Evolutionary conservation across 2,797 vertebrate species (phyloP), one percentile per base, ranked within the genome.

Genomic region (Astyanax mexicanus): DNA sequence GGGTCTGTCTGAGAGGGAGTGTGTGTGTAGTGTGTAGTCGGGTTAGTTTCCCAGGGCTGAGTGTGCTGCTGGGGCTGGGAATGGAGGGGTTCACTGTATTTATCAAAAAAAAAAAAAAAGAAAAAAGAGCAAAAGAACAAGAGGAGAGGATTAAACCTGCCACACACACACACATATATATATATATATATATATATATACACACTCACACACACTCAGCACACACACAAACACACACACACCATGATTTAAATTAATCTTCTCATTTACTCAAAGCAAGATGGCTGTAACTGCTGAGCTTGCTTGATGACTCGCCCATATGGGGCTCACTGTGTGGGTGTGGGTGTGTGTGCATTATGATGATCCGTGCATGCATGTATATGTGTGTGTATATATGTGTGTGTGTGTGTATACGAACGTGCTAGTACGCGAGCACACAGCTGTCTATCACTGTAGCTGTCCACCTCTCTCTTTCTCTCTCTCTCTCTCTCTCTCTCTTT

Each of bases 261-360:
- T 93, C 86, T 90, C 87, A 92, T 92, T 93, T 92, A 92, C 89
- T 90, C 90, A 91, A 92, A 95, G 92, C 93, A 94, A 89, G 94
- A 94, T 94, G 94, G 94, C 95, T 93, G 93, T 95, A 94, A 94
- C 94, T 92, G 92, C 94, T 94, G 92, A 94, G 93, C 94, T 95
- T 96, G 95, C 95, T 95, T 95, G 94, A 94, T 93, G 94, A 96
- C 94, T 95, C 92, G 94, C 94, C 94, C 93, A 95, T 89, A 89
- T 87, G 85, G 86, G 90, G 87, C 83, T 89, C 77, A 81, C 83
- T 88, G 81, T 85, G 86, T 86, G 85, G 84, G 77, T 84, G 88
- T 72, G 80, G 85, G 84, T 87, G 87, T 84, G 81, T 84, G 64
- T 87, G 75, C 32, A 67, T 73, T 42, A n/a, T n/a, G n/a, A n/a